Conservation (phyloP, 2,113 vertebrate species). For the Leucopsar rothschildi region DNA sequence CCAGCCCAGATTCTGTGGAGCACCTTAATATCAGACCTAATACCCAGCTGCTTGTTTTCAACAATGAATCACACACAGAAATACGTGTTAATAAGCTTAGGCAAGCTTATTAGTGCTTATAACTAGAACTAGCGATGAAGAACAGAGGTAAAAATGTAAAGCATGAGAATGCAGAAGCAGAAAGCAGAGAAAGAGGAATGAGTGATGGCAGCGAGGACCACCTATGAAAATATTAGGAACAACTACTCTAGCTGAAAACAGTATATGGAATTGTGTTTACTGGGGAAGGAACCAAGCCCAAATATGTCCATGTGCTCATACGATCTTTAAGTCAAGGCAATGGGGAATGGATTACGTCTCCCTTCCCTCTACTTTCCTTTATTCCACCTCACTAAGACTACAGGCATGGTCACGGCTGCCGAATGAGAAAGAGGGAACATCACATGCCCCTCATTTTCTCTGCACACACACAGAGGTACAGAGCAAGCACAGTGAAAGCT, state of each 20-base stretch:
- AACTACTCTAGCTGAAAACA: not conserved
- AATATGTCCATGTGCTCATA: not conserved
- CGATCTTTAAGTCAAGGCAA: not conserved
- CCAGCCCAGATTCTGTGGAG: not conserved
- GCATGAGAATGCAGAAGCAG: not conserved
- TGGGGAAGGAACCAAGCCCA: not conserved
- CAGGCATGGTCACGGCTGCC: rapidly evolving
- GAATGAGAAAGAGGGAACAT: not conserved
- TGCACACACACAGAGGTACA: rapidly evolving
- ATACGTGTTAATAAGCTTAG: not conserved
- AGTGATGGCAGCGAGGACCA: rapidly evolving
- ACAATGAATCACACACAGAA: not conserved
- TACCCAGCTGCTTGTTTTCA: not conserved
- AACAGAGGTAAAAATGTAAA: not conserved
- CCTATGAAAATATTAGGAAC: not conserved
- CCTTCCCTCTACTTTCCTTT: not conserved
- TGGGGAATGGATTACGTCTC: not conserved
- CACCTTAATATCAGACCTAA: not conserved
- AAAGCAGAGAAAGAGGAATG: not conserved
- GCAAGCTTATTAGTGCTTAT: not conserved
- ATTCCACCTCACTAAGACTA: not conserved
- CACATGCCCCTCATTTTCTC: rapidly evolving
- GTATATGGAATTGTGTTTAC: not conserved
- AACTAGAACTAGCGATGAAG: not conserved
- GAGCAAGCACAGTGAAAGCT: not conserved